phyloP scores from a whole-genome alignment of 2,113 vertebrate species.

The Chitala chitala region DNA sequence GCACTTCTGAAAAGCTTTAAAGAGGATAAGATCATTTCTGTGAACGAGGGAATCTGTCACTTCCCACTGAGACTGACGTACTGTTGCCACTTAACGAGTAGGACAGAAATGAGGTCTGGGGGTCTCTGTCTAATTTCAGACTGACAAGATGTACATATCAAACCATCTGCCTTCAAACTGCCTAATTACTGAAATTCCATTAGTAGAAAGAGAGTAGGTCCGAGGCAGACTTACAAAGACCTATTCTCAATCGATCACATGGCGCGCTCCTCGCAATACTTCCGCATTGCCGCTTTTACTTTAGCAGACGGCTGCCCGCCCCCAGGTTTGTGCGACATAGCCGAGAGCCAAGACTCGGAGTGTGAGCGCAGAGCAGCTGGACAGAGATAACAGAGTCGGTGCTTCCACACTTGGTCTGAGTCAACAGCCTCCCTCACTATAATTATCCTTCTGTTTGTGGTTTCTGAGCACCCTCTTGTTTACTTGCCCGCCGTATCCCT shows the following conservation, averaged over 20 bases:
- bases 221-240: constrained; percentile 7
- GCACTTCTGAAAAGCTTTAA: not conserved
- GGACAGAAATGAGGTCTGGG: constrained; percentile 43
- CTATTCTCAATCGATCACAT: not conserved
- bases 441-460: not conserved
- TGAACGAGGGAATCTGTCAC: constrained; percentile 12
- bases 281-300: too few species aligned
- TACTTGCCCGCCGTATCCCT: not conserved
- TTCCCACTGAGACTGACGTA: constrained; percentile 38
- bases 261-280: not conserved
- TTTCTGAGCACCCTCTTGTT: not conserved
- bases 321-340: not conserved
- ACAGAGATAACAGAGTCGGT: not conserved
- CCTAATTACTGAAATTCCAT: constrained; percentile 46
- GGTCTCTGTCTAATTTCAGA: constrained; percentile 33
- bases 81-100: constrained; percentile 29
- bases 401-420: not conserved
- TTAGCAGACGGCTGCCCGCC: not conserved
- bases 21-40: not conserved
- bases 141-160: constrained; percentile 30
- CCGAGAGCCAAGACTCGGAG: not conserved
- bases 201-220: constrained; percentile 29
- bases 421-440: not conserved
- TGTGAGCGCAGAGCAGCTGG: not conserved
- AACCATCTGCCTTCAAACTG: constrained; percentile 21